Evolutionary conservation across 1,140 invertebrate species (phyloP), one percentile per base, ranked within the genome.

Genomic region (Ceratoteleas bidentatus): DNA sequence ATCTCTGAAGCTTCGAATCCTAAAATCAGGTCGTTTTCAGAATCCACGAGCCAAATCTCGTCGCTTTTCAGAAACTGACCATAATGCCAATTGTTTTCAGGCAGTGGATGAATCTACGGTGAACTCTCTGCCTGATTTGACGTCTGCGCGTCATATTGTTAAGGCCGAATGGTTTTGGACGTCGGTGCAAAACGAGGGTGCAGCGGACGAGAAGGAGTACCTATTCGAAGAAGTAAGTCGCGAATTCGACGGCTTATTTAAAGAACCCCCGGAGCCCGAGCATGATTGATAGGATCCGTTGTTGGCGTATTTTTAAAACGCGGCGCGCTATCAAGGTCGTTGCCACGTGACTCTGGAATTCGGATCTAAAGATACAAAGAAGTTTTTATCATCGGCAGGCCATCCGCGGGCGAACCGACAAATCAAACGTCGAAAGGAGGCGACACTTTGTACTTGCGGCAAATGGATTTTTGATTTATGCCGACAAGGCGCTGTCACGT

Each of bases 161-260:
- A 97, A 96, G 90, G 96, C 95, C 14, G 96, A 99, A 92, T 99
- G 98, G 98, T 99, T 99, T 91, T 99, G 98, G 98, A 96, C 95
- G 0, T 97, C 97, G 45, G 96, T 99, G 58, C 98, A 99, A 91
- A 98, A 99, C 92, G 96, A 98, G 85, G 96, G 95, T 79, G 97
- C 97, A 88, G 96, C 97, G 47, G 95, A 96, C 86, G 98, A 99
- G 89, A 95, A 94, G 84, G 95, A 97, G 72, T 98, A 98, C 91
- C 92, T 96, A 13, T 96, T 96, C 85, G 95, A 96, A 92, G 94
- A 96, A 90, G 96, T 96, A 84, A 88, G 53, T 80, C 57, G 64
- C 57, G 80, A 62, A 72, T 14, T 43, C 9, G 43, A 13, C 0
- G n/a, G 13, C 11, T 45, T 75, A 75, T 66, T 75, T 75, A 32